A percentile compares a stretch with the other conserved stretches of the same genome.
These are phyloP conservation scores for Dunckerocampus dactyliophorus DNA, from an alignment of 2,113 vertebrate genomes.

Conservation along the genomic window DNA sequence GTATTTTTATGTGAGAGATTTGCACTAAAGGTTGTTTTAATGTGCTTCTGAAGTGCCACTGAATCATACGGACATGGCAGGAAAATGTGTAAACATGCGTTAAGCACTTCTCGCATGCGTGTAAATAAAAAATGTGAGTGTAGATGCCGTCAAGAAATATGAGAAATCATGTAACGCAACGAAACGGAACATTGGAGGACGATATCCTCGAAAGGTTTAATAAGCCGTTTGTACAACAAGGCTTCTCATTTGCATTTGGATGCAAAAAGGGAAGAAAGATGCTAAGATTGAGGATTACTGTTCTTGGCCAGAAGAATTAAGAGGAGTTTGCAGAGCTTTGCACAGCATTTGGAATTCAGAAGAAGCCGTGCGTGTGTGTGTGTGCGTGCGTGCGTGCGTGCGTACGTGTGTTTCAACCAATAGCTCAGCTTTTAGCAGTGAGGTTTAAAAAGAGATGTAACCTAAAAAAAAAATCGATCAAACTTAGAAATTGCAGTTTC, in stretches of 20 bases:
- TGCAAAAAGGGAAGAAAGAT: slow-evolving; percentile 29
- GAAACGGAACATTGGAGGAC: too few relatives aligned
- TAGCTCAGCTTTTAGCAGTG: too few relatives aligned
- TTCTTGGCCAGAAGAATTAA: slow-evolving; percentile 34
- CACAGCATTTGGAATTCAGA: slow-evolving; percentile 26
- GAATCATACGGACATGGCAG: too few relatives aligned
- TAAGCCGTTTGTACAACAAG: slow-evolving; percentile 41
- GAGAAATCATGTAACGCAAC: too few relatives aligned
- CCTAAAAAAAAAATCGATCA: too few relatives aligned
- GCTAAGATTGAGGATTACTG: slow-evolving; percentile 36
- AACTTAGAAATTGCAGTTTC: too few relatives aligned
- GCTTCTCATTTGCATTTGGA: slow-evolving; percentile 38
- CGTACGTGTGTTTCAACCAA: not conserved
- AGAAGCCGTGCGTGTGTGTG: slow-evolving; percentile 1
- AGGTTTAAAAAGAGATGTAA: too few relatives aligned
- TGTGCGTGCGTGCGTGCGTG: slow-evolving; percentile 12
- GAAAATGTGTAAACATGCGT: too few relatives aligned
- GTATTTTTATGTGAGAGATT: not conserved
- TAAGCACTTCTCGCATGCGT: too few relatives aligned
- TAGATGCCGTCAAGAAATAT: too few relatives aligned
- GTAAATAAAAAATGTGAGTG: too few relatives aligned
- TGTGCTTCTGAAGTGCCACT: too few relatives aligned
- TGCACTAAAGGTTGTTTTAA: not conserved
- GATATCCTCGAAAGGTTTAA: slow-evolving; percentile 1
- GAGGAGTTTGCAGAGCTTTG: slow-evolving; percentile 33